These are phyloP conservation scores for Drosophila anomelani DNA, from an alignment of 2,888 invertebrate genomes.

Conservation along the genomic window DNA sequence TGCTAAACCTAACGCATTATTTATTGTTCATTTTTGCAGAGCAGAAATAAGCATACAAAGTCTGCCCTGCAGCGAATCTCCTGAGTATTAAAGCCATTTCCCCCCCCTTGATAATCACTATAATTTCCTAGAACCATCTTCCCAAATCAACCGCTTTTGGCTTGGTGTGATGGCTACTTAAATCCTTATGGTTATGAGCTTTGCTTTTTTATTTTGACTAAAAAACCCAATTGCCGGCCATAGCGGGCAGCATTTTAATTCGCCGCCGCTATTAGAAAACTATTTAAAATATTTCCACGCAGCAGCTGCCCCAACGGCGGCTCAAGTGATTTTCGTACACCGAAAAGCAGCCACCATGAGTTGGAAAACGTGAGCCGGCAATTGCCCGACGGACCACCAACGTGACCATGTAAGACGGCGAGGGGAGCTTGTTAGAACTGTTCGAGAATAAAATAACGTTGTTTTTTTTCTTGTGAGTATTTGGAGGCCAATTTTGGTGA, in stretches of 20 bases:
- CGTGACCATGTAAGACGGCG: conserved; percentile 46
- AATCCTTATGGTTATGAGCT: conserved; percentile 59
- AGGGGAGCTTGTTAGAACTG: conserved; percentile 60
- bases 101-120: conserved; percentile 8
- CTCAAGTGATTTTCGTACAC: conserved; percentile 32
- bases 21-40: not conserved
- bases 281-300: conserved; percentile 77
- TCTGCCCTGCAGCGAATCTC: not conserved
- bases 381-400: conserved; percentile 66
- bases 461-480: conserved; percentile 15
- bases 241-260: conserved; percentile 61
- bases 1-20: not conserved
- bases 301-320: conserved; percentile 24
- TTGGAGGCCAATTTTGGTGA: conserved; percentile 65
- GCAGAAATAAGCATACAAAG: not conserved
- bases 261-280: conserved; percentile 72
- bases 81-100: not conserved
- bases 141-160: conserved; percentile 28
- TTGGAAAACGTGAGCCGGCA: conserved; percentile 68
- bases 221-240: conserved; percentile 27
- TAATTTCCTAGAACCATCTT: conserved; percentile 13
- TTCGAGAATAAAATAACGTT: conserved; percentile 41
- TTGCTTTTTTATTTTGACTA: conserved; percentile 41
- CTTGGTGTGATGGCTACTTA: conserved; percentile 45
- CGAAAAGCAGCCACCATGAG: conserved; percentile 44